Conservation (phyloP, 1,140 invertebrate genomes). For the Spodoptera frugiperda region DNA sequence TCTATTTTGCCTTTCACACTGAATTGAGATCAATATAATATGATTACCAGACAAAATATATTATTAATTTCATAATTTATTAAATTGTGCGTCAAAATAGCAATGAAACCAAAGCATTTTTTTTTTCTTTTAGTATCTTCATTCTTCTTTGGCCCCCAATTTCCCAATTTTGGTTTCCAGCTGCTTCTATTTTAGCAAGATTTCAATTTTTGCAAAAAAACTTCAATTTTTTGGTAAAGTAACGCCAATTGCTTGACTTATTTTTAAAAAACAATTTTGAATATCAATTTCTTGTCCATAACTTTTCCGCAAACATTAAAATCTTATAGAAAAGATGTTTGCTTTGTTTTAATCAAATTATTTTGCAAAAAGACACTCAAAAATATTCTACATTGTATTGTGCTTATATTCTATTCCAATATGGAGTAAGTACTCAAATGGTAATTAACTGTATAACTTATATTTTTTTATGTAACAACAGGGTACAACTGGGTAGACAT, state of each 20-base stretch:
- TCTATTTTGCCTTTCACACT: no score
- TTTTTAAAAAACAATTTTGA: background rate
- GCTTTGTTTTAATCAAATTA: background rate
- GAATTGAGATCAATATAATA: no score
- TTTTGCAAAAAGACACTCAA: no score
- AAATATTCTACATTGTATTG: no score
- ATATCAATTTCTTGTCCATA: background rate
- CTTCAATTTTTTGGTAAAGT: background rate
- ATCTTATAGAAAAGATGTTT: background rate
- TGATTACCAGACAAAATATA: no score
- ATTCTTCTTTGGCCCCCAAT: background rate
- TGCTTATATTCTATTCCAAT: no score
- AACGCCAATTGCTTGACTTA: slow-evolving; percentile 40
- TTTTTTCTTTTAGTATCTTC: no score
- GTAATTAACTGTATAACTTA: no score
- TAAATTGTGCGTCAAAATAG: background rate
- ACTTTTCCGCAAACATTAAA: slow-evolving; percentile 19
- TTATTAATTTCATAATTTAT: no score
- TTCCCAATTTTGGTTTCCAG: background rate
- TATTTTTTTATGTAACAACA: no score
- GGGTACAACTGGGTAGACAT: no score
- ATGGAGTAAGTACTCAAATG: no score
- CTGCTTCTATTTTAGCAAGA: background rate
- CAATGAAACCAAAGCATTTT: background rate
- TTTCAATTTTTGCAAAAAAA: slow-evolving; percentile 4